A percentile compares a stretch with the other conserved stretches of the same genome.
These are phyloP conservation scores for Eristalis arbustorum DNA, from an alignment of 2,888 invertebrate genomes.

Conservation along the genomic window DNA sequence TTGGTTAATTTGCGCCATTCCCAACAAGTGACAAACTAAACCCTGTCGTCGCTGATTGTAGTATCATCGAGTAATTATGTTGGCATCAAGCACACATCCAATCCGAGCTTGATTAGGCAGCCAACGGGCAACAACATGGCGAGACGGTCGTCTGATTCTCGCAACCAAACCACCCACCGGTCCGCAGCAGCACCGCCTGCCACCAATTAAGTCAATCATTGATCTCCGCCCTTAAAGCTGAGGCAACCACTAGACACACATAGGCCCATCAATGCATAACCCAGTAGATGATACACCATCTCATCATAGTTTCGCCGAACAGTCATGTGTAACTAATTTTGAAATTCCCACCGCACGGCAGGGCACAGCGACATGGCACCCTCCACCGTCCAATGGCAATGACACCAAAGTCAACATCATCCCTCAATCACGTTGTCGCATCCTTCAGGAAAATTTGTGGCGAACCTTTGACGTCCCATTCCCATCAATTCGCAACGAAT, in stretches of 20 bases:
- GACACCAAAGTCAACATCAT: slow-evolving; percentile 36
- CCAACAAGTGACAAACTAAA: not conserved
- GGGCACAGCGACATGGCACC: not conserved
- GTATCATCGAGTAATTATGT: not conserved
- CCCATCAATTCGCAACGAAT: slow-evolving; percentile 40
- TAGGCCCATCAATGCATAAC: not conserved
- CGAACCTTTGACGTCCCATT: slow-evolving; percentile 39
- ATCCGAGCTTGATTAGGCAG: not conserved
- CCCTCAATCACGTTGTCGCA: slow-evolving; percentile 13
- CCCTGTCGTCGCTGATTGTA: not conserved
- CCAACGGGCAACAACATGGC: not conserved
- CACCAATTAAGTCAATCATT: not conserved
- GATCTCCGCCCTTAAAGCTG: not conserved
- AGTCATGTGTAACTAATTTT: not conserved
- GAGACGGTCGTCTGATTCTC: not conserved
- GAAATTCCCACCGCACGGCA: not conserved
- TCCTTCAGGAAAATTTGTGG: slow-evolving; percentile 26
- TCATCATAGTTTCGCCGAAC: not conserved
- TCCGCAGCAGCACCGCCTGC: not conserved
- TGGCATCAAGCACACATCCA: not conserved
- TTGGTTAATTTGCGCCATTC: not conserved
- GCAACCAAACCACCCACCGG: not conserved
- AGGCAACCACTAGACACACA: not conserved
- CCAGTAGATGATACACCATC: not conserved
- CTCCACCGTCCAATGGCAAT: slow-evolving; percentile 9